phyloP scores from a whole-genome alignment of 2,888 invertebrate species.

The Empis livida region DNA sequence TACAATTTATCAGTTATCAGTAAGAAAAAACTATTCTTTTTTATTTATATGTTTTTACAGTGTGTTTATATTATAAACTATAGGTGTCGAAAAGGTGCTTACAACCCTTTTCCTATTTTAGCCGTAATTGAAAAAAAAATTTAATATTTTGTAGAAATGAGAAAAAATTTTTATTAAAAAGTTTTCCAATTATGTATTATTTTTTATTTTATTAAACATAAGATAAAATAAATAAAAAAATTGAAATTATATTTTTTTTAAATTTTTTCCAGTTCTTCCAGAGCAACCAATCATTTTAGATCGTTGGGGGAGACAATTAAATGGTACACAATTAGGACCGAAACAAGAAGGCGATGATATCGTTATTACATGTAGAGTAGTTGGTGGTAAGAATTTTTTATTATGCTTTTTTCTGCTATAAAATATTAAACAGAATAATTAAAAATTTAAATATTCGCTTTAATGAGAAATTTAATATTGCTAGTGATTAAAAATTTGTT shows the following conservation, averaged over 20 bases:
- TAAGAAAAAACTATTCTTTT: constrained; percentile 39
- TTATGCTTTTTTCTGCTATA: too few species aligned
- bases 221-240: background rate
- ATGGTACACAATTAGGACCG: constrained; percentile 66
- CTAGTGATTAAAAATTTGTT: too few species aligned
- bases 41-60: background rate
- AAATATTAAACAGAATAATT: background rate
- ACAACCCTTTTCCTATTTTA: background rate
- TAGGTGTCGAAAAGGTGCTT: too few species aligned
- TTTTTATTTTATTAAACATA: background rate
- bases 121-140: background rate
- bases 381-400: constrained; percentile 53
- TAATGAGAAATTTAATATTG: too few species aligned
- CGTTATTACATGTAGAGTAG: constrained; percentile 71
- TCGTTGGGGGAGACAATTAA: constrained; percentile 69
- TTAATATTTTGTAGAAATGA: background rate
- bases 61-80: too few species aligned
- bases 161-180: background rate
- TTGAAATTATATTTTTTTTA: background rate
- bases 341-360: constrained; percentile 78
- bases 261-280: constrained; percentile 57
- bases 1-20: constrained; percentile 85
- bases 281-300: constrained; percentile 76
- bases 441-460: background rate
- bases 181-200: background rate